Conservation (phyloP, 2,113 vertebrate species). For the Melanocharis versteri region DNA sequence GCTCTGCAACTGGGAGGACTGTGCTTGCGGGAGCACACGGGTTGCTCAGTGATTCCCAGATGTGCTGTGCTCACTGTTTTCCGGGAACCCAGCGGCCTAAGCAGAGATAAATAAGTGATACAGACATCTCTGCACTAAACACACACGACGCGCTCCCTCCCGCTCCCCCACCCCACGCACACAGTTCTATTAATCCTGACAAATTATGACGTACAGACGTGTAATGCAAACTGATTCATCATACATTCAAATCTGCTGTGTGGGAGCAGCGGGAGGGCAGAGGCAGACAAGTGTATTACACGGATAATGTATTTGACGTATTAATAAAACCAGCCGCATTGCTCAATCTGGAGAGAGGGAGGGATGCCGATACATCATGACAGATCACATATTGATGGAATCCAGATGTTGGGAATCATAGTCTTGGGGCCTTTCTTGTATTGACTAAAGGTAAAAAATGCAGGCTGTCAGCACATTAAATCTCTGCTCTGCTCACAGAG, state of each 20-base stretch:
- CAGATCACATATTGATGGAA: conserved; percentile 87
- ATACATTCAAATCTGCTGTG: conserved; percentile 80
- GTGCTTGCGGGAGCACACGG: fast-evolving
- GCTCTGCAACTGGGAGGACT: background rate
- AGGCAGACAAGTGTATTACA: conserved; percentile 85
- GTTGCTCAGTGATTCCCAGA: conserved; percentile 44
- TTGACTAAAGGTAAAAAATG: conserved; percentile 84
- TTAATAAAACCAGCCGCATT: conserved; percentile 85
- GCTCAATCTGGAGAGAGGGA: conserved; percentile 72
- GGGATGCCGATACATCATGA: conserved; percentile 84
- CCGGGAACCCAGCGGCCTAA: conserved; percentile 35
- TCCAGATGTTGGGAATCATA: conserved; percentile 86
- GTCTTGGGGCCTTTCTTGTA: conserved; percentile 80
- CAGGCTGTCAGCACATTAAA: conserved; percentile 79
- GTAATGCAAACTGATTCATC: conserved; percentile 84
- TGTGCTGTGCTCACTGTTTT: conserved; percentile 36
- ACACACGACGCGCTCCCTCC: conserved; percentile 42
- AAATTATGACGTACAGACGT: conserved; percentile 83
- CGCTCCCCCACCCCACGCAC: background rate
- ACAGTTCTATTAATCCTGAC: conserved; percentile 81
- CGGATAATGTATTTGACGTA: conserved; percentile 87
- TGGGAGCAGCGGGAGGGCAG: conserved; percentile 74
- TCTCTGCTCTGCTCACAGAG: conserved; percentile 14
- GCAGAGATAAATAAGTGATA: conserved; percentile 66
- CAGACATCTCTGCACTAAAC: conserved; percentile 68